phyloP scores from a whole-genome alignment of 2,113 vertebrate genomes.

The Sitta europaea region DNA sequence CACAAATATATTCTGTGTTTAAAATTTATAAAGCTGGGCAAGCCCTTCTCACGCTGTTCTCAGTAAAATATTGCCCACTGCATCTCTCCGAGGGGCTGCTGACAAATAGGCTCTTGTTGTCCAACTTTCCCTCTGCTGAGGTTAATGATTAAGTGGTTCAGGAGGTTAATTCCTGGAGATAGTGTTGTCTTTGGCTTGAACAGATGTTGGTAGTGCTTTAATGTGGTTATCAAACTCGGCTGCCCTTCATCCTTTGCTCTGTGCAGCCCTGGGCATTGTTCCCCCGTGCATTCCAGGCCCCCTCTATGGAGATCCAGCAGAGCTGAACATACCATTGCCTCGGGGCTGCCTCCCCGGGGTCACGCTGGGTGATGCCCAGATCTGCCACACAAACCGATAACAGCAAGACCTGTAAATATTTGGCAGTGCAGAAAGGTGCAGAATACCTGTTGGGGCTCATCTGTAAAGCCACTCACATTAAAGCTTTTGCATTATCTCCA shows the following conservation, averaged over 20 bases:
- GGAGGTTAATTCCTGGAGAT: slow-evolving; percentile 90
- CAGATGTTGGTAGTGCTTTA: slow-evolving; percentile 98
- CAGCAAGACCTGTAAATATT: slow-evolving; percentile 31
- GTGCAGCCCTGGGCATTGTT: slow-evolving; percentile 78
- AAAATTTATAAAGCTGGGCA: slow-evolving; percentile 72
- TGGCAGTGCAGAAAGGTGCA: not conserved
- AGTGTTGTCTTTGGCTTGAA: slow-evolving; percentile 89
- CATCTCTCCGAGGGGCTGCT: slow-evolving; percentile 76
- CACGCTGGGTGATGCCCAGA: slow-evolving; percentile 55
- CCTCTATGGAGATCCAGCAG: slow-evolving; percentile 84
- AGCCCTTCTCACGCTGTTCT: slow-evolving; percentile 90
- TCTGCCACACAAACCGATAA: slow-evolving; percentile 11
- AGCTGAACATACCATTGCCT: slow-evolving; percentile 77
- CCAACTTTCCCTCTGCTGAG: slow-evolving; percentile 84
- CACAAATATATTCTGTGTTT: slow-evolving; percentile 78
- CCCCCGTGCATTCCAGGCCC: slow-evolving; percentile 82
- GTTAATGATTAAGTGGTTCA: slow-evolving; percentile 95
- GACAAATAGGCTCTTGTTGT: slow-evolving; percentile 95
- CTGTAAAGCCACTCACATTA: not conserved
- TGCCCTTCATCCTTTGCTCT: slow-evolving; percentile 87
- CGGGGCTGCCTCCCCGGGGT: slow-evolving; percentile 73
- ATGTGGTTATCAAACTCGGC: slow-evolving; percentile 96
- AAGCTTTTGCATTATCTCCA: not conserved
- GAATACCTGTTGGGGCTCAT: not conserved
- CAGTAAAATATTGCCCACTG: slow-evolving; percentile 87